Evolutionary conservation across 64 coral and sea anemone genomes (phyloP).

Genomic region (Anthopleura sola): DNA sequence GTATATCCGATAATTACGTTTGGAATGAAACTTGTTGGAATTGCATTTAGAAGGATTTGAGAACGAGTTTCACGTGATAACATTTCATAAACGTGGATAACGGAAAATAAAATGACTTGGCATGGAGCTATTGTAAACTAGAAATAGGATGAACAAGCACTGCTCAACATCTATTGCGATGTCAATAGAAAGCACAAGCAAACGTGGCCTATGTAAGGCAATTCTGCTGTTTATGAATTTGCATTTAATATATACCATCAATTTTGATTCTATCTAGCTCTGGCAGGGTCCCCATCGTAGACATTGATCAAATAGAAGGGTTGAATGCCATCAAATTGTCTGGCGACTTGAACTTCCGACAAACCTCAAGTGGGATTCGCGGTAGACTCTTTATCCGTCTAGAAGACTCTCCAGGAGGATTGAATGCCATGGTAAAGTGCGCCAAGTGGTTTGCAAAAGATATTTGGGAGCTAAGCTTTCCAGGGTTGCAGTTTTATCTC

Average conservation of each 20-base stretch:
- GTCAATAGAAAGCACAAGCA: too few species aligned
- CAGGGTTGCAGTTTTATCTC: neutral
- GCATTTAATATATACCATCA: neutral
- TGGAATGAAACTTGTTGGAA: too few species aligned
- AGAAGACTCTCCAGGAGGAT: conserved; percentile 24
- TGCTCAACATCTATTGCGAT: too few species aligned
- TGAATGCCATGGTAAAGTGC: conserved; percentile 13
- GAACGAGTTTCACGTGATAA: too few species aligned
- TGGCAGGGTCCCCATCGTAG: conserved; percentile 23
- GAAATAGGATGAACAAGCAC: too few species aligned
- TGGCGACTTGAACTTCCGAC: neutral
- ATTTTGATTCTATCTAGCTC: neutral
- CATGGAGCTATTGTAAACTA: too few species aligned
- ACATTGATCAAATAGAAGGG: conserved; percentile 26
- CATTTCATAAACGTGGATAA: too few species aligned
- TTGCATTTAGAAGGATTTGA: too few species aligned
- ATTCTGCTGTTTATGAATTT: too few species aligned
- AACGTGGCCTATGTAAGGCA: too few species aligned
- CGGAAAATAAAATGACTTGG: too few species aligned
- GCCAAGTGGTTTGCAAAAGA: neutral
- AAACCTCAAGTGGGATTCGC: neutral
- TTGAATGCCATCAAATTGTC: neutral
- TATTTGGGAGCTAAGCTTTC: neutral
- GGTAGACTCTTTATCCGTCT: conserved; percentile 36
- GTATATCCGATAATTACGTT: too few species aligned